Conservation (phyloP, 2,797 vertebrate genomes). For the Sebastes nivosus region DNA sequence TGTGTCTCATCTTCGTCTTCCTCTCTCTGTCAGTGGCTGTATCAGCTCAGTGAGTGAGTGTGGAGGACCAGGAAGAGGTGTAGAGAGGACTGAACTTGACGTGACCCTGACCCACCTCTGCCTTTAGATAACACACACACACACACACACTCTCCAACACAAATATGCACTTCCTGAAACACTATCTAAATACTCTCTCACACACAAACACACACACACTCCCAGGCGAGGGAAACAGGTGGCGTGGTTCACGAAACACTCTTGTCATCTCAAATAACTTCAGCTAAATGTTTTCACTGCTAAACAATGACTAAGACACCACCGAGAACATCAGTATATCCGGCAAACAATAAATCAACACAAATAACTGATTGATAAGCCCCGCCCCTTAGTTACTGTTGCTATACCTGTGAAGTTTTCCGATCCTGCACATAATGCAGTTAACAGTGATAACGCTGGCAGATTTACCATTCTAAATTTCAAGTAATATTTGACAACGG, state of each 20-base stretch:
- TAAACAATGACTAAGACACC: not conserved
- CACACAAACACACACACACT: not conserved
- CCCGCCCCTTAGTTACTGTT: no score
- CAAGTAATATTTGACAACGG: not conserved
- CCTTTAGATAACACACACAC: slow-evolving; percentile 46
- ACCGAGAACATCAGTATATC: not conserved
- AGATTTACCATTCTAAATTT: not conserved
- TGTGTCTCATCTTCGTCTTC: not conserved
- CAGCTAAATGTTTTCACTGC: not conserved
- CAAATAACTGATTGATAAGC: not conserved
- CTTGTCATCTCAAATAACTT: not conserved
- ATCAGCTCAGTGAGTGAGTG: slow-evolving; percentile 8
- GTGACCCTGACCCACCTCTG: slow-evolving; percentile 63
- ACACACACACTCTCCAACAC: not conserved
- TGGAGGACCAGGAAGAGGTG: slow-evolving; percentile 34
- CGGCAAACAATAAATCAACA: not conserved
- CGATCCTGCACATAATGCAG: not conserved
- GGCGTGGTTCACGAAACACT: not conserved
- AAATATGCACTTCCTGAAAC: slow-evolving; percentile 34
- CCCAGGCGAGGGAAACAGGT: slow-evolving; percentile 19
- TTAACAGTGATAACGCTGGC: not conserved
- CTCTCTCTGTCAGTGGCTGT: not conserved
- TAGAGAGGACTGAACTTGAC: slow-evolving; percentile 45
- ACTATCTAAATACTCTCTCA: not conserved
- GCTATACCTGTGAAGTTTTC: not conserved